phyloP scores from a whole-genome alignment of 2,113 vertebrate species.

The Menidia beryllina region DNA sequence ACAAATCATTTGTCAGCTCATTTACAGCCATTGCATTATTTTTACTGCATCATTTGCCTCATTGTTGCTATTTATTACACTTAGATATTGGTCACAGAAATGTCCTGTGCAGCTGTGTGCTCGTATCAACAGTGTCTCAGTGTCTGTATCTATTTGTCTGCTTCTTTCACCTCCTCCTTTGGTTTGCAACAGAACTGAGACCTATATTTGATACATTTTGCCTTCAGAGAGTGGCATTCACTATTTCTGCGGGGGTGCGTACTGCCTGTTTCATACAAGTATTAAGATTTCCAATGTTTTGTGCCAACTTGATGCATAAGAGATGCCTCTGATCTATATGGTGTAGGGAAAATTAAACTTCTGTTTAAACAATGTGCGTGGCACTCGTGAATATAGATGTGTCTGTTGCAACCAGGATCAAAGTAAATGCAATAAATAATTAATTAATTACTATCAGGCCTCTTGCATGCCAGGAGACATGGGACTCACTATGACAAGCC shows the following conservation, averaged over 20 bases:
- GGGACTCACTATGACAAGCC: constrained; percentile 3
- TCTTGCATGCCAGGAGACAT: neutral
- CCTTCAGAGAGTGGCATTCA: constrained; percentile 36
- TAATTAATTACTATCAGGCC: neutral
- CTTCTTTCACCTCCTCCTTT: constrained; percentile 30
- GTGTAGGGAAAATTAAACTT: neutral
- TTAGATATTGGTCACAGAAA: neutral
- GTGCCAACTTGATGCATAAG: constrained; percentile 8
- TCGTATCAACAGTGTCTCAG: constrained; percentile 28
- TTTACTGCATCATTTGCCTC: constrained; percentile 1
- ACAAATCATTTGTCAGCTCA: neutral
- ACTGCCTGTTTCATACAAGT: constrained; percentile 7
- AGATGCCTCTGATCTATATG: constrained; percentile 41
- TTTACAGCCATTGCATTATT: neutral
- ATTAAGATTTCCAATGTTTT: constrained; percentile 32
- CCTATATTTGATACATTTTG: constrained; percentile 42
- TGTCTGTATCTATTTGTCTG: constrained; percentile 37
- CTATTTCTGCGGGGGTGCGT: constrained; percentile 30
- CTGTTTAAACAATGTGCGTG: constrained; percentile 19
- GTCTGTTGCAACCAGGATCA: constrained; percentile 19
- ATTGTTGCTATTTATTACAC: neutral
- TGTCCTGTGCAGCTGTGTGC: neutral
- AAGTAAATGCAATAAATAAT: constrained; percentile 27
- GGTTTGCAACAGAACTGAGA: constrained; percentile 32
- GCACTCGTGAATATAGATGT: constrained; percentile 21